Conservation (phyloP, 2,797 vertebrate species). For the Jordanella pulchra region DNA sequence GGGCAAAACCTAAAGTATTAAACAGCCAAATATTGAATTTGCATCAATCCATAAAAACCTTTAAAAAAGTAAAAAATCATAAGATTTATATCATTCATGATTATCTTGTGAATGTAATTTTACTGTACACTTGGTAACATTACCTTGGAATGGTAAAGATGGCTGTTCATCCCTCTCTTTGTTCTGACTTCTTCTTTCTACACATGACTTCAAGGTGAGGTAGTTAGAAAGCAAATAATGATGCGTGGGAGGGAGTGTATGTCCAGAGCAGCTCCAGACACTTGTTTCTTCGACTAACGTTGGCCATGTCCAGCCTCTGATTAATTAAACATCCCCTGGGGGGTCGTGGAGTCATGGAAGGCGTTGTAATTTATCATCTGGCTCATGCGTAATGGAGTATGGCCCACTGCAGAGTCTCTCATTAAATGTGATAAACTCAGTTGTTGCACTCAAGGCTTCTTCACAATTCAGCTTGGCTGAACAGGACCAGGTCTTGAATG, state of each 20-base stretch:
- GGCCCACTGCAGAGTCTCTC: slow-evolving; percentile 69
- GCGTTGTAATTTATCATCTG: slow-evolving; percentile 71
- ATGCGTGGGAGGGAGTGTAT: slow-evolving; percentile 59
- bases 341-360: slow-evolving; percentile 63
- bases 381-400: slow-evolving; percentile 72
- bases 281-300: slow-evolving; percentile 58
- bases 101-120: not conserved
- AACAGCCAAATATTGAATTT: not conserved
- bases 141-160: slow-evolving; percentile 30
- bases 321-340: slow-evolving; percentile 76
- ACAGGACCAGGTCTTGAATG: slow-evolving; percentile 20
- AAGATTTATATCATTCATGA: not conserved
- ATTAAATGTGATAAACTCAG: slow-evolving; percentile 79
- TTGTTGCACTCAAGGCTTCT: slow-evolving; percentile 49
- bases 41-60: no score
- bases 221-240: slow-evolving; percentile 51
- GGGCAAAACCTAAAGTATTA: no score
- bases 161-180: not conserved
- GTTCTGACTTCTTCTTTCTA: slow-evolving; percentile 40
- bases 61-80: not conserved
- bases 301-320: slow-evolving; percentile 66
- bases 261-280: slow-evolving; percentile 48
- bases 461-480: slow-evolving; percentile 33
- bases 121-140: slow-evolving; percentile 44
- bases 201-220: slow-evolving; percentile 59